phyloP scores from a whole-genome alignment of 30 jellyfish, hydroid and myxozoan species.

The Sanderia malayensis region DNA sequence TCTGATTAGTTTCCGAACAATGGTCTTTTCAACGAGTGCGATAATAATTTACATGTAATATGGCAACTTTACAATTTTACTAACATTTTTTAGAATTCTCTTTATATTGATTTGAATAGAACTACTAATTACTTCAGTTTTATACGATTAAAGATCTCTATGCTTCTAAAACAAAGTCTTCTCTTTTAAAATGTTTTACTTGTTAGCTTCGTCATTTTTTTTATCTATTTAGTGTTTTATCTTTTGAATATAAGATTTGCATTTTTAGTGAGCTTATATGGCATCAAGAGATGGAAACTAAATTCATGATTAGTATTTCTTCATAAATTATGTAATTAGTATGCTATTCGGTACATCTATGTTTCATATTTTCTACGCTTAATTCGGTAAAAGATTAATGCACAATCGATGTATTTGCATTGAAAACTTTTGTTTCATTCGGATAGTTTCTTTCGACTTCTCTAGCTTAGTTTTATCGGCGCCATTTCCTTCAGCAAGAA shows the following conservation, averaged over 20 bases:
- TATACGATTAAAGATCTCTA: no score
- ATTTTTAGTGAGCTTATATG: background rate
- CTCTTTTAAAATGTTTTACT: no score
- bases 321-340: background rate
- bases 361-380: background rate
- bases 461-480: no score
- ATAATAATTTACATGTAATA: conserved; percentile 27
- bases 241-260: background rate
- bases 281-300: background rate
- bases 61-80: conserved; percentile 4
- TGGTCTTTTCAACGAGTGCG: conserved; percentile 37
- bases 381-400: background rate
- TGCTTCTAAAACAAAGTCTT: no score
- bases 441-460: background rate
- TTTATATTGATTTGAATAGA: no score
- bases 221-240: no score
- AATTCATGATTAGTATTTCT: background rate
- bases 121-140: background rate
- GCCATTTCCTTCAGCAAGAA: no score
- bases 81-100: background rate
- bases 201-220: no score
- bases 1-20: conserved; percentile 64
- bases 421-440: background rate
- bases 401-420: background rate
- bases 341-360: background rate